Percentiles rank a stretch among this genome's conserved stretches.
Evolutionary conservation across 2,113 vertebrate species (phyloP).

Genomic region (Uria aalge): DNA sequence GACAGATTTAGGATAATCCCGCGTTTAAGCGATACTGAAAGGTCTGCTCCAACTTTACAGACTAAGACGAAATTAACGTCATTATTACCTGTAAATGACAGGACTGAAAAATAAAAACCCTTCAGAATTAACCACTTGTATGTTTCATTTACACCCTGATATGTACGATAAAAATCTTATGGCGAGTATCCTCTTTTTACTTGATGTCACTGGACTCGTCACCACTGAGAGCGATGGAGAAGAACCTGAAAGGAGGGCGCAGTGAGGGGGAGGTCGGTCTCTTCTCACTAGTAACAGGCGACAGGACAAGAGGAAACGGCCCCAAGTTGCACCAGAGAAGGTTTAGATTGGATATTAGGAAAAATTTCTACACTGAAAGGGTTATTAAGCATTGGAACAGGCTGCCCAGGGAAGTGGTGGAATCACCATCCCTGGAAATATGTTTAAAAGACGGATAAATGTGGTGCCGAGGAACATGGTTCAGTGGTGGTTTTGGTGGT

Average conservation of each 20-base stretch:
- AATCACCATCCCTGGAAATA: neutral
- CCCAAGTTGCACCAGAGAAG: neutral
- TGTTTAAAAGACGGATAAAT: neutral
- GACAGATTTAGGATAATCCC: neutral
- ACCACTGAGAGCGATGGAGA: accelerated
- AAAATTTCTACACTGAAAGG: neutral
- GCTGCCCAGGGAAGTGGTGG: neutral
- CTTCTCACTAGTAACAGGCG: neutral
- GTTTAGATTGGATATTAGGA: neutral
- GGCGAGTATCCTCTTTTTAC: neutral
- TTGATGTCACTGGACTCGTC: neutral
- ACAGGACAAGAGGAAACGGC: neutral
- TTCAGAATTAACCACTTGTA: neutral
- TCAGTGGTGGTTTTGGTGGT: neutral
- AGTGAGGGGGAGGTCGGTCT: neutral
- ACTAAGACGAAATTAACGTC: neutral
- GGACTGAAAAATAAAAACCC: neutral
- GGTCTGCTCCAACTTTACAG: neutral
- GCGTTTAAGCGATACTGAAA: neutral
- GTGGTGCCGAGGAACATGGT: neutral
- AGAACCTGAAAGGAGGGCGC: neutral
- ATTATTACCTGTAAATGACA: neutral
- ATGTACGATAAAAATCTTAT: accelerated
- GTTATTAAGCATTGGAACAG: neutral
- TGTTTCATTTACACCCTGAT: accelerated